Base-by-base conservation (phyloP, 2,113 vertebrate genomes). In the Scolopax mira region DNA sequence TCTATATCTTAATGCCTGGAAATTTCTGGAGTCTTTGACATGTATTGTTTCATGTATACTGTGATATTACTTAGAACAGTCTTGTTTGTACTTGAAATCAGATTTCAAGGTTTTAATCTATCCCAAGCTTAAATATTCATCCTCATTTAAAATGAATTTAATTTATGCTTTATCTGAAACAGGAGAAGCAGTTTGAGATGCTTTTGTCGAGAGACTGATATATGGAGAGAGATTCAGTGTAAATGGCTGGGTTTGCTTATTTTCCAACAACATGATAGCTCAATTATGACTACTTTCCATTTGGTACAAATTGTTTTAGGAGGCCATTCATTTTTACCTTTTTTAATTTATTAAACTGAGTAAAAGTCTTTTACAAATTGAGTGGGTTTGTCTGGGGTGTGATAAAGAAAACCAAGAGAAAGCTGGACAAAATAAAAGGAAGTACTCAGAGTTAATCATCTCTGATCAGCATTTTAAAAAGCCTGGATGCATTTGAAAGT, bases 71-170 rank as follows among this genome's bases (percentile, higher is more conserved):
- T 74, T 67, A 67, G 14, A 44, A 88, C 61, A 79, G 51, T 66
- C 62, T 71, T 17, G 19, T 90, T 66, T 93, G 65, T 60, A 85
- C 23, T 73, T 79, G 82, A 94, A 88, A 83, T 89, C 39, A 90
- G 44, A 95, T 78, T 49, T 90, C 78, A 90, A 72, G 60, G 41
- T 84, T 97, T 94, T 88, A 87, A 81, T 83, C 79, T 31, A 71
- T 69, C 44, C 41, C 2, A 3, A 82, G 30, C 48, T 89, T 78
- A 79, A 90, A 55, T 89, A 85, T 86, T 60, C 18, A 42, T 48
- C 52, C 69, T 85, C 0, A 0, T 86, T 65, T 83, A 64, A 86
- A 91, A 18, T 49, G 46, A 85, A 75, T 73, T 78, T 93, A 82
- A 66, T 80, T 35, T 85, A 44, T 80, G 31, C 55, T 18, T 44